phyloP scores from a whole-genome alignment of 2,888 invertebrate genomes.

The Sthenelais limicola region DNA sequence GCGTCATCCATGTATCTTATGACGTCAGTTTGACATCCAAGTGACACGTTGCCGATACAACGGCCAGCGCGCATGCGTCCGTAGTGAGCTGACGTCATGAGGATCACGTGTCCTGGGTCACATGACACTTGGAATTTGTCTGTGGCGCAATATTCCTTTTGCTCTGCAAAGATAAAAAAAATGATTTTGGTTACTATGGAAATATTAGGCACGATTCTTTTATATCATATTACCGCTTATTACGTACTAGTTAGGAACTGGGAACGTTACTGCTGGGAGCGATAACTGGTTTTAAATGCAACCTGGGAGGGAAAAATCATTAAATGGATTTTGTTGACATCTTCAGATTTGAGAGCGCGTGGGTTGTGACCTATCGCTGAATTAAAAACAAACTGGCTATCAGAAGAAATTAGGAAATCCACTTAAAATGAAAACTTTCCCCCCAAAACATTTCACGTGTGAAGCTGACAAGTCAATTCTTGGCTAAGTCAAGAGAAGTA shows the following conservation, averaged over 20 bases:
- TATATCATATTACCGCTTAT: neutral
- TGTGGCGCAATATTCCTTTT: slow-evolving; percentile 18
- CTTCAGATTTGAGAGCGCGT: too few species aligned
- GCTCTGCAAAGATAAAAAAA: slow-evolving; percentile 18
- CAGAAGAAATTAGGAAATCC: too few species aligned
- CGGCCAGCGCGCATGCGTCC: slow-evolving; percentile 39
- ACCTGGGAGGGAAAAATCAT: too few species aligned
- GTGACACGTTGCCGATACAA: slow-evolving; percentile 26
- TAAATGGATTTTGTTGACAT: too few species aligned
- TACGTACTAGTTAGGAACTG: neutral
- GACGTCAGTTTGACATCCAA: slow-evolving; percentile 34
- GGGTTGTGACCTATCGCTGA: too few species aligned
- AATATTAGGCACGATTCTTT: neutral
- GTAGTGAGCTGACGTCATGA: slow-evolving; percentile 32
- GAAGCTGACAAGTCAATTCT: too few species aligned
- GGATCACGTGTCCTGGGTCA: slow-evolving; percentile 31
- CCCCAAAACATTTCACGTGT: too few species aligned
- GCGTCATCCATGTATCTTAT: slow-evolving; percentile 16
- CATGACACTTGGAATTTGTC: slow-evolving; percentile 25
- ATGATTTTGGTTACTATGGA: neutral
- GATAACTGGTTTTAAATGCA: too few species aligned
- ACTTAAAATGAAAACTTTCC: too few species aligned
- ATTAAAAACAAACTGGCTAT: too few species aligned
- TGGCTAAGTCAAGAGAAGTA: too few species aligned
- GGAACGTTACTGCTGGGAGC: too few species aligned